Evolutionary conservation across 2,797 vertebrate genomes (phyloP), one percentile per base, ranked within the genome.

Genomic region (Valencia hispanica): DNA sequence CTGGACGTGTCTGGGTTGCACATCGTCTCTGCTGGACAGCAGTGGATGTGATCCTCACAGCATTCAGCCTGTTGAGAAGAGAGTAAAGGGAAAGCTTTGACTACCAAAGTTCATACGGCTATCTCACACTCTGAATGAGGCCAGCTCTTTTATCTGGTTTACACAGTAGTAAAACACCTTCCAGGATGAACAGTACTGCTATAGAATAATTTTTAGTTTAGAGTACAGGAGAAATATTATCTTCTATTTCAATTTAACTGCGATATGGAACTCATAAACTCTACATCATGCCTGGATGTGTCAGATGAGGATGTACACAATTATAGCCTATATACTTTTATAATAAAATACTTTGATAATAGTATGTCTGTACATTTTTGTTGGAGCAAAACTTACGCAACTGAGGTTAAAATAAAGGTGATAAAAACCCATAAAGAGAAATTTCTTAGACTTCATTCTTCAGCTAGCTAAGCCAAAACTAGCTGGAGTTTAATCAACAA

Each of bases 31-130:
- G 89, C 91, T 2, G 96, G 97, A 80, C 97, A 99, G 92, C 97
- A 99, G 70, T 98, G 97, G 5, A 92, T 59, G 70, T 95, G 95
- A 87, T 98, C 97, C 0, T 84, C 88, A 10, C 97, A 98, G 93
- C 97, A 98, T 1, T 94, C 94, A 0, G 96, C 97, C 97, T 98
- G 55, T 12, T 27, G 61, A 66, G 32, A 82, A 47, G 68, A 50
- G n/a, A 69, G 77, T 55, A 84, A 77, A 68, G 51, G 15, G 1
- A 47, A 78, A 41, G 80, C 63, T 94, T 93, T 94, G 94, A 92
- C 88, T 93, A 87, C 14, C 88, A 92, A 91, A 89, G 72, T 69
- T 20, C 10, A 45, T 68, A 12, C 9, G 17, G 15, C 36, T 87
- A 91, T 88, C 88, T 74, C 48, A 48, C 10, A 6, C 3, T 51